phyloP scores from a whole-genome alignment of 2,113 vertebrate genomes.

The Percina caprodes region DNA sequence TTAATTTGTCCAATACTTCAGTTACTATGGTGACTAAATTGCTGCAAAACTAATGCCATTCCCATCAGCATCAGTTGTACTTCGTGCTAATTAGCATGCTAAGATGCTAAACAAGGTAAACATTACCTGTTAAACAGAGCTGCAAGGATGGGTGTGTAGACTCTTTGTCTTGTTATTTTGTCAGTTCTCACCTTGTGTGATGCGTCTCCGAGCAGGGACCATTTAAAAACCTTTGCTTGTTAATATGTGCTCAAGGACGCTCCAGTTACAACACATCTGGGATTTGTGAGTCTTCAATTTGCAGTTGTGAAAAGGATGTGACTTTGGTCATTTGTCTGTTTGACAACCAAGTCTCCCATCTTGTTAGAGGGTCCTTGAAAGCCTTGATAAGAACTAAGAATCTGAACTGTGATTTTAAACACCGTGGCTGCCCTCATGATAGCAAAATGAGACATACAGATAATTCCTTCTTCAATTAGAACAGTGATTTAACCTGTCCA shows the following conservation, averaged over 20 bases:
- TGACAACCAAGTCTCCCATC: constrained; percentile 11
- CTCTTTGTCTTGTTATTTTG: neutral
- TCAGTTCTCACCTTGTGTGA: constrained; percentile 15
- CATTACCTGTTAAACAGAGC: neutral
- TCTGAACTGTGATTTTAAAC: constrained; percentile 1
- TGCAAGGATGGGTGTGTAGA: neutral
- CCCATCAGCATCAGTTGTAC: neutral
- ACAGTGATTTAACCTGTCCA: neutral
- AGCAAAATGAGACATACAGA: neutral
- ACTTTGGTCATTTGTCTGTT: neutral
- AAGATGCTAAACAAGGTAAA: neutral
- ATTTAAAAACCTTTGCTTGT: neutral
- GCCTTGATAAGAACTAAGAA: neutral
- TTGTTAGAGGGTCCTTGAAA: neutral
- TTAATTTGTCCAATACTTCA: neutral
- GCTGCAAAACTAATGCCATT: neutral
- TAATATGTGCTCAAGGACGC: neutral
- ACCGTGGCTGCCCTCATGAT: neutral
- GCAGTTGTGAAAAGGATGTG: neutral
- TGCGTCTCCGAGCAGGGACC: neutral
- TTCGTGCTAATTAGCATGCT: neutral
- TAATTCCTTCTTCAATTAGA: neutral
- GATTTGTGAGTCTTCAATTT: neutral
- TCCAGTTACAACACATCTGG: neutral
- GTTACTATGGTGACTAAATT: neutral